Percentiles rank a stretch among this genome's conserved stretches.
These are phyloP conservation scores for Muntiacus muntjak DNA, from an alignment of 2,113 vertebrate species.

Conservation along the genomic window DNA sequence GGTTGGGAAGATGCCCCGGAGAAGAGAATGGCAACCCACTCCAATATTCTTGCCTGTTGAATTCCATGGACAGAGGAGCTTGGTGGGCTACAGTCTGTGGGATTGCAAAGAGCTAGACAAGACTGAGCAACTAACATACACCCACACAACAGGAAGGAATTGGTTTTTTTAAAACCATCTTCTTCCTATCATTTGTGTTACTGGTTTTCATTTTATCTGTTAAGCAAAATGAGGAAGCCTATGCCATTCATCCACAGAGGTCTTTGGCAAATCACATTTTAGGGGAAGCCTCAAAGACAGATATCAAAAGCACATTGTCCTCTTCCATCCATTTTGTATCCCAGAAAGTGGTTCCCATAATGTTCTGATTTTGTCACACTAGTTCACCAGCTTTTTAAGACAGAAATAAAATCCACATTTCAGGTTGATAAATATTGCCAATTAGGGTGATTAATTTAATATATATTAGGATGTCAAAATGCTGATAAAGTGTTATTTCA, in stretches of 20 bases:
- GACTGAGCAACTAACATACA: not conserved
- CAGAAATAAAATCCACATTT: slow-evolving; percentile 15
- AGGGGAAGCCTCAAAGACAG: not conserved
- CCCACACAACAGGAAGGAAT: not conserved
- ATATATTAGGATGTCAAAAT: not conserved
- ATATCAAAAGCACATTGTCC: slow-evolving; percentile 33
- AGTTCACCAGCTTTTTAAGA: not conserved
- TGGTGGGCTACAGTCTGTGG: not conserved
- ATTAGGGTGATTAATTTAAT: not conserved
- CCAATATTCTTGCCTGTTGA: not conserved
- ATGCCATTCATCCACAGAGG: not conserved
- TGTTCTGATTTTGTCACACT: not conserved
- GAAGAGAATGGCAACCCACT: not conserved
- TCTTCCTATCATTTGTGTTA: not conserved
- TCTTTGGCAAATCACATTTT: slow-evolving; percentile 6
- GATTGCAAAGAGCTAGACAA: not conserved
- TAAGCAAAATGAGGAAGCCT: slow-evolving; percentile 8
- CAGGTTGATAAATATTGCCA: not conserved
- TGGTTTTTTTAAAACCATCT: not conserved
- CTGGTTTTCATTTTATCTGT: slow-evolving; percentile 26
- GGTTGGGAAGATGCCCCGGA: not conserved
- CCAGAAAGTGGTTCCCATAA: not conserved
- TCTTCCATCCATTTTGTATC: not conserved
- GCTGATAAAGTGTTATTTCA: not conserved
- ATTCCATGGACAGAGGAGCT: not conserved